phyloP scores from a whole-genome alignment of 2,797 vertebrate species.

The Mycteria americana region DNA sequence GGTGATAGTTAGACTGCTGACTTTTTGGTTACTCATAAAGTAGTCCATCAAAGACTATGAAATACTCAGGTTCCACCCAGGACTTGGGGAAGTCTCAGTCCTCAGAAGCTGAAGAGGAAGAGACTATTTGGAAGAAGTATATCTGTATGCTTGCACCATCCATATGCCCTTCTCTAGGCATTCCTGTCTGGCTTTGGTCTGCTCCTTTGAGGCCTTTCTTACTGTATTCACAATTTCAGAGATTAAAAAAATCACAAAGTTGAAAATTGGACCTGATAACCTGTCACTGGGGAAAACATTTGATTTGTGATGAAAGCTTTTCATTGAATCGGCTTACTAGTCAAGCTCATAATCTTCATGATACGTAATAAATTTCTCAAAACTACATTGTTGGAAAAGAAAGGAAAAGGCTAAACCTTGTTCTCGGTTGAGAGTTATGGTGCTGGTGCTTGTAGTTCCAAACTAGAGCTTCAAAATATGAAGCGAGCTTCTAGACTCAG shows the following conservation, averaged over 20 bases:
- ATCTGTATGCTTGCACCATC: not conserved
- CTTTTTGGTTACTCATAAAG: not conserved
- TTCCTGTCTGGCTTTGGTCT: not conserved
- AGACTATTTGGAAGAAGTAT: not conserved
- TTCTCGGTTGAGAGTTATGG: not conserved
- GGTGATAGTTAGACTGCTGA: not conserved
- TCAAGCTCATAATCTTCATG: not conserved
- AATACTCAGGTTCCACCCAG: not conserved
- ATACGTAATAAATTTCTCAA: not conserved
- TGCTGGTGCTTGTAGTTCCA: not conserved
- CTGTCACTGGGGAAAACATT: not conserved
- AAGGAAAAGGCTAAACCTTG: not conserved
- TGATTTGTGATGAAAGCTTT: not conserved
- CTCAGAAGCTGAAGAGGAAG: not conserved
- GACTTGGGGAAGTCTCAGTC: not conserved
- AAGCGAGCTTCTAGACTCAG: not conserved
- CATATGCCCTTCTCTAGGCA: rapidly evolving
- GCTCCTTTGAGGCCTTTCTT: not conserved
- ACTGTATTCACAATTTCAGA: not conserved
- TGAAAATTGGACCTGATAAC: not conserved
- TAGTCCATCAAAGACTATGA: not conserved
- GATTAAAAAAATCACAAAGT: not conserved
- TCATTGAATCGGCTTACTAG: not conserved
- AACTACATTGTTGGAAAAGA: not conserved
- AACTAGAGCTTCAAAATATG: not conserved